A percentile compares a stretch with the other conserved stretches of the same genome.
Conservation (phyloP, 2,113 vertebrate genomes). For the Pheucticus melanocephalus region DNA sequence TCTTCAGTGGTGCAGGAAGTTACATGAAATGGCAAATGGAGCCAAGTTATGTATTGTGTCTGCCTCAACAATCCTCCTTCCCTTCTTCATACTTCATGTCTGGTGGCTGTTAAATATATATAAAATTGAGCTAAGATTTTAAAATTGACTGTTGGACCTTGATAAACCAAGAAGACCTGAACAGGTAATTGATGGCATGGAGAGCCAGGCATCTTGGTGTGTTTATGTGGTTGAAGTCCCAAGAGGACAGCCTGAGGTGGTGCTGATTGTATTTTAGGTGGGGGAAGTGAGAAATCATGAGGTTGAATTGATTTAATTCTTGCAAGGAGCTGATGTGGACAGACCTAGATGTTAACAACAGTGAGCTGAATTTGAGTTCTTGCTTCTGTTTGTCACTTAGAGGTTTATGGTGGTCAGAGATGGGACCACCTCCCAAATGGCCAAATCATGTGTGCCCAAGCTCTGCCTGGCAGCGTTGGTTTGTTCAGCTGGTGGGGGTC, state of each 20-base stretch:
- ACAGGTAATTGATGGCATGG: rapidly evolving
- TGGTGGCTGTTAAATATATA: background rate
- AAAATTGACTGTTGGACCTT: background rate
- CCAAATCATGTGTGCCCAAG: rapidly evolving
- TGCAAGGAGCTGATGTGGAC: background rate
- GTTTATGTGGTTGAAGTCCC: background rate
- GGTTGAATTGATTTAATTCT: background rate
- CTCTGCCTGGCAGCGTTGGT: background rate
- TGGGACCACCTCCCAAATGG: background rate
- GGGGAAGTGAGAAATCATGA: background rate
- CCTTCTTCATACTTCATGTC: background rate
- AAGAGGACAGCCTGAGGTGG: background rate
- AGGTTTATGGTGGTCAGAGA: background rate
- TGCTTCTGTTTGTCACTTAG: rapidly evolving
- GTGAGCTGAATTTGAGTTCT: rapidly evolving
- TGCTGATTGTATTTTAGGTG: background rate
- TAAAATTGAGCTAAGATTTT: background rate
- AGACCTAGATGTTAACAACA: background rate
- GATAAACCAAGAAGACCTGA: background rate
- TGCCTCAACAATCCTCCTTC: background rate
- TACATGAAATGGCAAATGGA: background rate
- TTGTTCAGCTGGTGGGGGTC: background rate
- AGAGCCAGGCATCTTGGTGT: background rate
- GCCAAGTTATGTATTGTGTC: background rate
- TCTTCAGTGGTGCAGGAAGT: background rate